phyloP scores from a whole-genome alignment of 2,113 vertebrate species.

The Macquaria ambigua region DNA sequence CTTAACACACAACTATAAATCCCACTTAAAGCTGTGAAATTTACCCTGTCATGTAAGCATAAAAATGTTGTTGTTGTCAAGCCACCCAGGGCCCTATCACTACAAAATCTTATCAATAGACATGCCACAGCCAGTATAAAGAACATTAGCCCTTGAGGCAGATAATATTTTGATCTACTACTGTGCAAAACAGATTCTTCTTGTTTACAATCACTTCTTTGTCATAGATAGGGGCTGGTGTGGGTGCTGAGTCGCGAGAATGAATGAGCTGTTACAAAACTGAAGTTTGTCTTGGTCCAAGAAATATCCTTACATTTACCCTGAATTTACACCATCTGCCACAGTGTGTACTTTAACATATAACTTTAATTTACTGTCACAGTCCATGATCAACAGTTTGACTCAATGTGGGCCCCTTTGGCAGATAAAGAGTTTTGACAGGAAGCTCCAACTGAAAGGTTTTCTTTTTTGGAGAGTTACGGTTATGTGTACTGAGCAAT shows the following conservation, averaged over 20 bases:
- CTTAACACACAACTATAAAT: neutral
- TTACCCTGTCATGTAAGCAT: neutral
- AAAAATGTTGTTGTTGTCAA: neutral
- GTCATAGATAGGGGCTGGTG: neutral
- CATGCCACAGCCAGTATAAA: constrained; percentile 3
- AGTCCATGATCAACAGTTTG: neutral
- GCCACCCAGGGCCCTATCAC: neutral
- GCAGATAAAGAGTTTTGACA: neutral
- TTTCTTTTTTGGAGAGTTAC: neutral
- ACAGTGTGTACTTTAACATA: neutral
- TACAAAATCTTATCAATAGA: constrained; percentile 5
- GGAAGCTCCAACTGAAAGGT: neutral
- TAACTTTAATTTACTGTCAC: neutral
- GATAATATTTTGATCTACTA: constrained; percentile 15
- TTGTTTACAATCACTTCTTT: constrained; percentile 12
- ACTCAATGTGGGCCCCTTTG: neutral
- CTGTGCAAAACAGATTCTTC: neutral
- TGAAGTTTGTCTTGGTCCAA: neutral
- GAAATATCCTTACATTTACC: neutral
- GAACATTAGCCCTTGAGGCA: neutral
- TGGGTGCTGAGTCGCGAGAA: neutral
- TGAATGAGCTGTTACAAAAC: neutral
- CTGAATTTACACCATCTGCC: neutral
- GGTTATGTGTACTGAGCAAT: neutral
- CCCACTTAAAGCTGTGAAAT: neutral